Evolutionary conservation across 2,797 vertebrate genomes (phyloP), one percentile per base, ranked within the genome.

Genomic region (Cyprinella venusta): DNA sequence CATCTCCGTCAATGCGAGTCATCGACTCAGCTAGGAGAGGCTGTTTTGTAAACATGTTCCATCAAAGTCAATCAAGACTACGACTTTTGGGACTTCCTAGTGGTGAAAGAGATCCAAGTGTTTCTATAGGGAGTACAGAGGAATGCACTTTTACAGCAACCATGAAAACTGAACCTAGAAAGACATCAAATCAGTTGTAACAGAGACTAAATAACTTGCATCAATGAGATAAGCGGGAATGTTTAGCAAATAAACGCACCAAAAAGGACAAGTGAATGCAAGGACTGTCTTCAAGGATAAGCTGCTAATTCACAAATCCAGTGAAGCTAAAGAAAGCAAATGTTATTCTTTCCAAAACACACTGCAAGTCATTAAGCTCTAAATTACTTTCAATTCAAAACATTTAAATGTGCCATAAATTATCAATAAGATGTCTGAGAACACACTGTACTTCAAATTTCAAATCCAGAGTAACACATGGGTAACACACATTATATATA

Each of bases 51-150:
- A 81, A 81, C 42, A 64, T 21, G 26, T 26, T 83, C 50, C 81
- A 68, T 83, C 74, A 69, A 77, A 70, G 65, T 77, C 81, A 77
- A 77, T 83, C 52, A 68, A 21, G 13, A 59, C 63, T 69, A 19
- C 0, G 15, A 83, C 63, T 69, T 70, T 36, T 33, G 52, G 80
- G 48, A 67, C 61, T 75, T 30, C 13, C n/a, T 52, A 67, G 67
- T 54, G 61, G 70, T 40, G 45, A 5, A 8, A 76, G 71, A 56
- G 72, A 71, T 76, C 50, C 36, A 68, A 82, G 50, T 12, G 8
- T 56, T 82, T 56, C 71, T 67, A n/a, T 50, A 45, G 12, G 72
- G 81, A 82, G 38, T 65, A 40, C 5, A 6, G 2, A 54, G 33
- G 19, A 76, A 54, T 40, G n/a, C 9, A 8, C 12, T 76, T 75